Evolutionary conservation across 64 coral and sea anemone species (phyloP).

Genomic region (Montipora cactus): DNA sequence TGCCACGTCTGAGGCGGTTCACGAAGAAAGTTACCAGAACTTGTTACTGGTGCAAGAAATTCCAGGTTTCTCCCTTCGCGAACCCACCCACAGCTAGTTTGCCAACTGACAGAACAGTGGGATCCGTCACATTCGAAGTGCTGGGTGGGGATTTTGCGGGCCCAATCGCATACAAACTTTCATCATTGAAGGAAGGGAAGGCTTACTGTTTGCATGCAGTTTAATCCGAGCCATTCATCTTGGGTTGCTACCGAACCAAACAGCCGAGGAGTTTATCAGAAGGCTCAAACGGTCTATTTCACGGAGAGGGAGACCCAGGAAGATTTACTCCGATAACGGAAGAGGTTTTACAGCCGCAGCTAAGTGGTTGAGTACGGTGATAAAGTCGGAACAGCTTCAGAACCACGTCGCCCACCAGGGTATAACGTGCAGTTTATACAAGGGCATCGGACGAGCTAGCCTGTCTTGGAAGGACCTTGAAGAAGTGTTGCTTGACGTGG

Average conservation of each 20-base stretch:
- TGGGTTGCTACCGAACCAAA: too few relatives aligned
- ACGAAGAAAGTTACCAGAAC: slow-evolving; percentile 36
- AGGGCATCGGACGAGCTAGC: too few relatives aligned
- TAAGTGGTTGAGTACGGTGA: not conserved
- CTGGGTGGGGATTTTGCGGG: slow-evolving; percentile 1
- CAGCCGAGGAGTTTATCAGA: too few relatives aligned
- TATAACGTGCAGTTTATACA: not conserved
- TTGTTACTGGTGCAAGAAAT: slow-evolving; percentile 68
- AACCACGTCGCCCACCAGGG: not conserved
- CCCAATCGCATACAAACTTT: not conserved
- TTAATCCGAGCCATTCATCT: slow-evolving; percentile 29
- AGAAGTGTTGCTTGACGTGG: too few relatives aligned
- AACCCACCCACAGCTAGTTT: slow-evolving; percentile 2
- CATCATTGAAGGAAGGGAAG: slow-evolving; percentile 10
- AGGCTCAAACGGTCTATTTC: too few relatives aligned
- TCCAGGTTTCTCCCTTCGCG: slow-evolving; percentile 7
- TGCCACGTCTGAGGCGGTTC: slow-evolving; percentile 55
- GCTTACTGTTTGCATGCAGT: slow-evolving; percentile 21
- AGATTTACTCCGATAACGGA: too few relatives aligned
- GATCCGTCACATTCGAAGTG: slow-evolving; percentile 37
- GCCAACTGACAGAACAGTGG: slow-evolving; percentile 36
- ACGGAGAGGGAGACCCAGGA: not conserved
- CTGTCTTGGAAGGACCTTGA: too few relatives aligned
- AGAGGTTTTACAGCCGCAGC: not conserved
- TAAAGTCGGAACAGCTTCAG: too few relatives aligned